phyloP scores from a whole-genome alignment of 2,113 vertebrate species.

The Cottus gobio region DNA sequence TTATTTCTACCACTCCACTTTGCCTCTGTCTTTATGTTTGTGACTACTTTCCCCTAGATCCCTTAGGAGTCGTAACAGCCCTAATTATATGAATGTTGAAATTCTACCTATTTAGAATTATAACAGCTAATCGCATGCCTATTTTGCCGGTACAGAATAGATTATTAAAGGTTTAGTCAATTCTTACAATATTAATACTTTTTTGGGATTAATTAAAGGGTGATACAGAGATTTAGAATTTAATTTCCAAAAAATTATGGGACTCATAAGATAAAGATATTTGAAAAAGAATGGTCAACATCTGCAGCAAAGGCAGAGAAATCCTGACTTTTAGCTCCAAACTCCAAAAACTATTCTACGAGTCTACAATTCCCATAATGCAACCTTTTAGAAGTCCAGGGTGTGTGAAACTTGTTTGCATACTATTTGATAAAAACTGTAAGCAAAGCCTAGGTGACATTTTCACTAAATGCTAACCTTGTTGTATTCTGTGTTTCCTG shows the following conservation, averaged over 20 bases:
- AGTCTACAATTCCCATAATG: conserved; percentile 9
- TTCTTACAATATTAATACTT: neutral
- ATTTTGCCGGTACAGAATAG: neutral
- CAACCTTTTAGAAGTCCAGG: neutral
- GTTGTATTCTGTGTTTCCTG: neutral
- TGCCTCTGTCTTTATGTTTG: too few species aligned
- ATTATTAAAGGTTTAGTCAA: neutral
- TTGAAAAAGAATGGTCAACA: neutral
- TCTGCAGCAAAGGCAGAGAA: neutral
- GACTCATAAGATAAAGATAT: neutral
- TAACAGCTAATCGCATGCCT: neutral
- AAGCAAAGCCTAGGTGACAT: neutral
- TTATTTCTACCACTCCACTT: too few species aligned
- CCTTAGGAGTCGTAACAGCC: too few species aligned
- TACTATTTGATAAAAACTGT: too few species aligned
- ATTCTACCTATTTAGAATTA: neutral
- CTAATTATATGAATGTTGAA: neutral
- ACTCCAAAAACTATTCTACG: neutral
- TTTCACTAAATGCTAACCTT: neutral
- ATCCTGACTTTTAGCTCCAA: neutral
- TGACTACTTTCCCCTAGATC: too few species aligned
- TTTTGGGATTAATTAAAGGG: neutral
- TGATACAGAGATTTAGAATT: neutral
- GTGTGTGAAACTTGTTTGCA: too few species aligned
- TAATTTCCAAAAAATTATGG: neutral